Conservation (phyloP, 1,140 invertebrate species). For the Trigoniulus corallinus region DNA sequence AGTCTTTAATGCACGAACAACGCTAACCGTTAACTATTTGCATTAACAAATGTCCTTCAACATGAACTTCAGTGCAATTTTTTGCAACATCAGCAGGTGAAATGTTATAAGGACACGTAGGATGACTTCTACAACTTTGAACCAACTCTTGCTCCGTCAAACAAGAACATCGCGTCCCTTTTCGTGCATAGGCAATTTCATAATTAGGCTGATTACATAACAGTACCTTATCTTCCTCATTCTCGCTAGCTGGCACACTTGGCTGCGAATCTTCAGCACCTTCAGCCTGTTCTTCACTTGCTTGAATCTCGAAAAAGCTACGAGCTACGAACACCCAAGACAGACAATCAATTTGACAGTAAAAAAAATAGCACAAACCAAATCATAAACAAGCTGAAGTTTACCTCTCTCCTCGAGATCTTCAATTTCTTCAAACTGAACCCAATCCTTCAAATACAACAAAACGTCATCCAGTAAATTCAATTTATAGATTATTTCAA, state of each 20-base stretch:
- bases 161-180: neutral
- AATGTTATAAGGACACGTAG: too few relatives aligned
- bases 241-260: constrained; percentile 22
- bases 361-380: neutral
- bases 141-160: neutral
- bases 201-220: neutral
- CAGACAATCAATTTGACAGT: neutral
- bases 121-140: too few relatives aligned
- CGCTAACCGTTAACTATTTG: too few relatives aligned
- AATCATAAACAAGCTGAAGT: constrained; percentile 8
- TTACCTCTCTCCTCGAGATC: constrained; percentile 75
- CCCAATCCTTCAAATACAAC: constrained; percentile 53
- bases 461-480: neutral
- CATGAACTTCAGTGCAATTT: too few relatives aligned
- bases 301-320: constrained; percentile 68
- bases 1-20: too few relatives aligned
- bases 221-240: constrained; percentile 26
- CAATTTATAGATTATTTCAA: neutral
- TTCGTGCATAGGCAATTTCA: constrained; percentile 3
- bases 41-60: too few relatives aligned
- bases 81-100: too few relatives aligned
- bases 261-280: constrained; percentile 20
- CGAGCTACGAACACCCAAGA: constrained; percentile 43
- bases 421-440: constrained; percentile 84
- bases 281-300: constrained; percentile 12